Evolutionary conservation across 2,113 vertebrate genomes (phyloP), one percentile per base, ranked within the genome.

Genomic region (Galemys pyrenaicus): DNA sequence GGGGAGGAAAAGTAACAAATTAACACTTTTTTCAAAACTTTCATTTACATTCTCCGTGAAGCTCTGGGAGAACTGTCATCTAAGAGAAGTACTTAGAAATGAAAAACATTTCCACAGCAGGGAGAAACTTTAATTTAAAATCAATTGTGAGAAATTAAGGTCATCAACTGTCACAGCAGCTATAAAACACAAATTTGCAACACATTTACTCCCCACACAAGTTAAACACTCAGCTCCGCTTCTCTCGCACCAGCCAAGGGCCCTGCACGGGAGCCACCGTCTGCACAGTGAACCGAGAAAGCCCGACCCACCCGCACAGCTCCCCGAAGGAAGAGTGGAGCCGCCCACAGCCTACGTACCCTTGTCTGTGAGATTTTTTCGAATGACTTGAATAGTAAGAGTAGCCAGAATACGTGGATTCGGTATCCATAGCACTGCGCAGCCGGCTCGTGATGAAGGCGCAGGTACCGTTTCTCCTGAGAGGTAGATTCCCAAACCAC

Each of bases 351-450:
- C 62, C 92, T 95, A 93, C 99, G 97, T 98, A 99, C 99, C 99
- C 99, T 92, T 99, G 99, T 97, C 99, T 98, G 97, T 99, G 99
- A 93, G 99, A 99, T 89, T 99, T 99, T 97, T 99, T 98, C 87
- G 99, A 99, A 97, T 99, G 99, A 87, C 99, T 98, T 8, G 99
- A 99, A 97, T 99, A 99, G 98, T 99, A 99, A 75, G 99, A 99
- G 96, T 99, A 99, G 80, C 99, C 99, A 49, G 99, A 99, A 96
- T 99, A 99, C 0, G 99, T 99, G 4, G 99, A 99, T 98, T 99
- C 99, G 22, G 99, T 99, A 98, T 99, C 99, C 99, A 99, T 99
- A 98, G 98, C 92, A 97, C 97, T 77, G 96, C 94, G 96, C 96
- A 87, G 97, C 2, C n/a, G 91, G 95, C 92, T 95, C 91, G 82